These are phyloP conservation scores for Yponomeuta malinellus DNA, from an alignment of 2,888 invertebrate genomes.

Conservation along the genomic window DNA sequence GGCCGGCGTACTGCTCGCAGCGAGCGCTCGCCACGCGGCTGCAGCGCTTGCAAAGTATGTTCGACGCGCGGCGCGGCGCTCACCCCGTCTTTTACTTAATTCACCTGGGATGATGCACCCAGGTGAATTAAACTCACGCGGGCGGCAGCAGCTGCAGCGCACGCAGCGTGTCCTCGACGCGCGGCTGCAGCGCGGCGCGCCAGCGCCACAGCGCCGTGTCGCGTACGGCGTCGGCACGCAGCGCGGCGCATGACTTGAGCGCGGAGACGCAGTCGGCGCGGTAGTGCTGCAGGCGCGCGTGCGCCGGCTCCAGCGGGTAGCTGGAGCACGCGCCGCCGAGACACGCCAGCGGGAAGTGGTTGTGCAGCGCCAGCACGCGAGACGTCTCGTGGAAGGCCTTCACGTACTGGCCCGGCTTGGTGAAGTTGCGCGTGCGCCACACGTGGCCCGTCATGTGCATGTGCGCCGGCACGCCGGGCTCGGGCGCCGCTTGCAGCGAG, in stretches of 20 bases:
- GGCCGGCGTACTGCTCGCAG: too few species aligned
- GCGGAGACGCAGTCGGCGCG: constrained; percentile 93
- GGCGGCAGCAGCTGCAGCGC: constrained; percentile 81
- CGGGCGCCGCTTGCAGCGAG: constrained; percentile 85
- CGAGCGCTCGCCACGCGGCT: too few species aligned
- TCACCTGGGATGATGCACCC: too few species aligned
- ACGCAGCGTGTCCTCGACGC: constrained; percentile 82
- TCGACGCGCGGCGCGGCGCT: constrained; percentile 14
- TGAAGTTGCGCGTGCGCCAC: constrained; percentile 91
- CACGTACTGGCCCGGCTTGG: constrained; percentile 93
- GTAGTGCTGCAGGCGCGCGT: constrained; percentile 95
- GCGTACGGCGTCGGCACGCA: constrained; percentile 86
- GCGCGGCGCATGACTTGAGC: constrained; percentile 87
- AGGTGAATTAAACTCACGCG: constrained; percentile 15
- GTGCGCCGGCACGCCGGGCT: constrained; percentile 87
- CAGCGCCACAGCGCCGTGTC: constrained; percentile 93
- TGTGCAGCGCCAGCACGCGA: constrained; percentile 91
- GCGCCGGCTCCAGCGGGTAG: constrained; percentile 86
- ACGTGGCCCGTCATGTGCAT: constrained; percentile 97
- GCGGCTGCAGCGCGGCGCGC: constrained; percentile 83
- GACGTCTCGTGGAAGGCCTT: constrained; percentile 96
- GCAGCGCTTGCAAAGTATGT: too few species aligned
- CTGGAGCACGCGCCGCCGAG: constrained; percentile 89
- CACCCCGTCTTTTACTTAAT: too few species aligned
- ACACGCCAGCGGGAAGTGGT: constrained; percentile 94